Evolutionary conservation across 2,113 vertebrate genomes (phyloP), one percentile per base, ranked within the genome.

Genomic region (Poeciliopsis turrubarensis): DNA sequence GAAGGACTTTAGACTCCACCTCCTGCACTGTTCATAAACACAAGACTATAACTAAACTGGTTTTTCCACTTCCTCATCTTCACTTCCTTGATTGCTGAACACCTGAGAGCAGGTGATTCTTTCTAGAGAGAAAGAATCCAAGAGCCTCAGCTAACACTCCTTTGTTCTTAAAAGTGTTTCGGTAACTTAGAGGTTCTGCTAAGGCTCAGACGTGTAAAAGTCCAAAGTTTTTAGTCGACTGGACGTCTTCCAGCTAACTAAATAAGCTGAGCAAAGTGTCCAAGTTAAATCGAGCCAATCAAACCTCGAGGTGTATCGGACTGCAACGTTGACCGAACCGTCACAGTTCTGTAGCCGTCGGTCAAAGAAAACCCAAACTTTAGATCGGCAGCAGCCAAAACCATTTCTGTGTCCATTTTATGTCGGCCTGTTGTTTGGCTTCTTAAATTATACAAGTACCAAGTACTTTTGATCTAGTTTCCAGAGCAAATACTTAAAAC

Each of bases 11-110:
- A 13, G 15, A 15, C 37, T 5, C 12, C 17, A 14, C 37, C 1
- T 80, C 85, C 68, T 79, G 81, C 89, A 81, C 77, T 74, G 11
- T 31, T 31, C 6, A 73, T 31, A 77, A 83, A 77, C 81, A 66
- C 31, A 75, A 27, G 67, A 70, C 65, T 8, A 60, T 30, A 22
- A 51, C 57, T 26, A 70, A 91, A 88, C 92, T 25, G 80, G 91
- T 85, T 66, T 12, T 3, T 54, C 87, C 34, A 44, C 86, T 65
- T 73, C 25, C 3, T 10, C 13, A 26, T 14, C 32, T 0, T 29
- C n/a, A 57, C 70, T 62, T 10, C 15, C 37, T 29, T 62, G 10
- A 39, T 30, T 70, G 39, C 66, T 68, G 26, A 3, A 15, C 39
- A 4, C 30, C 14, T 5, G 26, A 27, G n/a, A 27, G 11, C 60